Evolutionary conservation across 1,140 invertebrate genomes (phyloP).

Genomic region (Camponotus vicinus): DNA sequence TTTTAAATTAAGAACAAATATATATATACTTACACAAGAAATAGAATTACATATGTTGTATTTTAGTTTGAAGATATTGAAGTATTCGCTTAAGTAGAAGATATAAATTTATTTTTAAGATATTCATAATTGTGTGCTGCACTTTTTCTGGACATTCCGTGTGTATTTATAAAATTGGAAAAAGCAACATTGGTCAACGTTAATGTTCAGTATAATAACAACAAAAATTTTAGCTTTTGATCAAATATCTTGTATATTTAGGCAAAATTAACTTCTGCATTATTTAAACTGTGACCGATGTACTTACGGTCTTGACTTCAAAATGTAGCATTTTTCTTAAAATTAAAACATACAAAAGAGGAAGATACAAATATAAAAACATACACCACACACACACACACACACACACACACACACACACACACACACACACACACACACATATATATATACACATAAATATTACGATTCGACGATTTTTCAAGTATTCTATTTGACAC

Average conservation of each 20-base stretch:
- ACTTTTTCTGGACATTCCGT: constrained; percentile 2
- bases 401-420: too few relatives aligned
- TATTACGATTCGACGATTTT: constrained; percentile 45
- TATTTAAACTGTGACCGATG: constrained; percentile 6
- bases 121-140: neutral
- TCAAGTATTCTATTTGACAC: constrained; percentile 61
- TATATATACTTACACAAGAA: neutral
- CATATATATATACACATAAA: neutral
- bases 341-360: neutral
- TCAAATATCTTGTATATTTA: constrained; percentile 24
- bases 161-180: constrained; percentile 18
- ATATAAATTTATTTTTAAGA: neutral
- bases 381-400: neutral
- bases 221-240: constrained; percentile 8
- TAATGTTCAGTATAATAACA: constrained; percentile 11
- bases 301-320: constrained; percentile 9
- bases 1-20: too few relatives aligned
- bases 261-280: constrained; percentile 10
- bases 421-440: too few relatives aligned
- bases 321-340: constrained; percentile 34
- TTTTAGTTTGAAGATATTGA: neutral
- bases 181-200: constrained; percentile 38
- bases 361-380: too few relatives aligned
- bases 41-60: neutral
- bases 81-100: neutral